Conservation (phyloP, 2,113 vertebrate species). For the Strix uralensis region DNA sequence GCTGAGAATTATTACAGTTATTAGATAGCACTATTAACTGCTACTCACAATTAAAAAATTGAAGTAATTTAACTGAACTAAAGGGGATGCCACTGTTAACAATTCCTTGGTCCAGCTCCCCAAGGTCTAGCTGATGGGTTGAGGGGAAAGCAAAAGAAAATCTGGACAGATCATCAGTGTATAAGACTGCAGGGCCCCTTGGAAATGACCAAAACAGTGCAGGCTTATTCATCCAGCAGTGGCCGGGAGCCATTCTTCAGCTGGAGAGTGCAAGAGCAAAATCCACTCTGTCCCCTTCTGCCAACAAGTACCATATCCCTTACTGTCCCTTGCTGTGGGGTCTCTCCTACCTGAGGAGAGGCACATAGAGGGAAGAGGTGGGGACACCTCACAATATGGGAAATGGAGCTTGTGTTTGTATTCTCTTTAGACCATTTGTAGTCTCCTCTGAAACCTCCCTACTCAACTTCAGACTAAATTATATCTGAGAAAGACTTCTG, state of each 20-base stretch:
- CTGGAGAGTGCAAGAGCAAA: not conserved
- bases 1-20: constrained; percentile 27
- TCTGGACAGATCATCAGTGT: not conserved
- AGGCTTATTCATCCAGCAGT: not conserved
- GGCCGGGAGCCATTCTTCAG: not conserved
- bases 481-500: not conserved
- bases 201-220: not conserved
- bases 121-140: not conserved
- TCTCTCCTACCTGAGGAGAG: not conserved
- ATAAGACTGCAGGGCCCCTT: not conserved
- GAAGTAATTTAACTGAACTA: not conserved
- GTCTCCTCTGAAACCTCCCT: not conserved
- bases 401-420: not conserved
- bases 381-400: not conserved
- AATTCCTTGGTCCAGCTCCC: not conserved
- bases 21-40: not conserved
- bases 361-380: not conserved
- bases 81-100: not conserved
- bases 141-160: not conserved
- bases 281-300: not conserved
- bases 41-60: not conserved
- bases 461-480: not conserved
- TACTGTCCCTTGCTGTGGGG: not conserved
- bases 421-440: not conserved
- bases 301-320: not conserved